Percentiles rank a stretch among this genome's conserved stretches.
Conservation (phyloP, 2,888 invertebrate species). For the Clusia tigrina region DNA sequence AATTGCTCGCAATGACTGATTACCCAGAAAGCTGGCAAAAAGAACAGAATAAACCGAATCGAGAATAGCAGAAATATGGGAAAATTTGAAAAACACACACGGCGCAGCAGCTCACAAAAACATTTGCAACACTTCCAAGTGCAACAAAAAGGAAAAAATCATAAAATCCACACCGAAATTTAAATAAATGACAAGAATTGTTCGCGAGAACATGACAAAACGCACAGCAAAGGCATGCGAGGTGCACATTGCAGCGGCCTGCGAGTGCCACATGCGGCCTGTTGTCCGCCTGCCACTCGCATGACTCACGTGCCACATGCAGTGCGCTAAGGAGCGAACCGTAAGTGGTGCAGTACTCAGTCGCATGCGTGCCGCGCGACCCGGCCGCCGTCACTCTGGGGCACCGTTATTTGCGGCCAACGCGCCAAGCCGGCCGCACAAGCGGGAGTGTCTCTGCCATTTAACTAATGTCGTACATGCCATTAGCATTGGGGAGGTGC, state of each 20-base stretch:
- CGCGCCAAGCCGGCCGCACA: too few species aligned
- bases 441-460: conserved; percentile 18
- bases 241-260: not conserved
- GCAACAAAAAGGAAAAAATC: conserved; percentile 28
- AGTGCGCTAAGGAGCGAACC: too few species aligned
- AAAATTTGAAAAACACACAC: not conserved
- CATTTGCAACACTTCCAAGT: conserved; percentile 32
- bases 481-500: conserved; percentile 36
- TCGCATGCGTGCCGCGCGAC: too few species aligned
- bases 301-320: not conserved
- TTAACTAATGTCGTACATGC: conserved; percentile 27
- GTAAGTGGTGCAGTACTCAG: too few species aligned
- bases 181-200: conserved; percentile 33
- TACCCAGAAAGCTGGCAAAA: conserved; percentile 24
- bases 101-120: conserved; percentile 14
- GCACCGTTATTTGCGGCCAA: too few species aligned
- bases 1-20: conserved; percentile 33
- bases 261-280: not conserved
- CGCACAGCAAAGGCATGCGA: not conserved
- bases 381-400: too few species aligned
- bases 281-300: too few species aligned
- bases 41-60: not conserved
- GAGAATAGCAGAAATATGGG: too few species aligned
- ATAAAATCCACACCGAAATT: too few species aligned
- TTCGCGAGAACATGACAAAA: conserved; percentile 18